Evolutionary conservation across 2,888 invertebrate genomes (phyloP).

Genomic region (Campopleginae sp.): DNA sequence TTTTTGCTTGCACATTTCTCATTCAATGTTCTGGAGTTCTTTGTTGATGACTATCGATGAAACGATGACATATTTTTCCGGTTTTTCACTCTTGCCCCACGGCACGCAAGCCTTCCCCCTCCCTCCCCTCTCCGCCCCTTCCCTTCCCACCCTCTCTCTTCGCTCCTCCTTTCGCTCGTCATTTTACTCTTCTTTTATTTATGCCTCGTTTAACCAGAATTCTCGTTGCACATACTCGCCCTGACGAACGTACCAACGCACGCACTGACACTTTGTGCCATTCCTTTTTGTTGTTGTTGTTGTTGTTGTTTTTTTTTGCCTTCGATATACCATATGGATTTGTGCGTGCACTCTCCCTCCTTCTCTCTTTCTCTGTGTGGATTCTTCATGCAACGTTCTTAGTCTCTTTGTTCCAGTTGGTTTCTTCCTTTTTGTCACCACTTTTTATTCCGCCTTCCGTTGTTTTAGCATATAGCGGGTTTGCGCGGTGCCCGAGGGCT

Average conservation of each 20-base stretch:
- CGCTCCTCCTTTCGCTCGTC: slow-evolving; percentile 70
- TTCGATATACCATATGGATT: slow-evolving; percentile 53
- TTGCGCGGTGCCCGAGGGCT: slow-evolving; percentile 61
- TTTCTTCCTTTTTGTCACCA: slow-evolving; percentile 43
- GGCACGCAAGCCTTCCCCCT: slow-evolving; percentile 74
- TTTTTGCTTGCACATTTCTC: slow-evolving; percentile 41
- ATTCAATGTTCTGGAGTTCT: slow-evolving; percentile 77
- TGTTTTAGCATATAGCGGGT: slow-evolving; percentile 49
- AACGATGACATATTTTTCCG: slow-evolving; percentile 84
- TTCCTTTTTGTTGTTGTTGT: slow-evolving; percentile 2
- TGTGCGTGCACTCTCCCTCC: slow-evolving; percentile 46
- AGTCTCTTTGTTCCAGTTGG: slow-evolving; percentile 56
- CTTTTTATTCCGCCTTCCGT: slow-evolving; percentile 34
- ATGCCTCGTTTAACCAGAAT: slow-evolving; percentile 54
- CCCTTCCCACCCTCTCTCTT: slow-evolving; percentile 38
- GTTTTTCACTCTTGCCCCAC: slow-evolving; percentile 79
- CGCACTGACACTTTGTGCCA: slow-evolving; percentile 61
- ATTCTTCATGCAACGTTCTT: slow-evolving; percentile 60
- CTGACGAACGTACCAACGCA: slow-evolving; percentile 50
- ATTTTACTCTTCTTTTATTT: slow-evolving; percentile 55
- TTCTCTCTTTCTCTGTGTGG: slow-evolving; percentile 56
- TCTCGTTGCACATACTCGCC: slow-evolving; percentile 46
- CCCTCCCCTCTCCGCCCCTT: slow-evolving; percentile 54
- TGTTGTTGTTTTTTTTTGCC: slow-evolving; percentile 30
- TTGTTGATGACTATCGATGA: slow-evolving; percentile 84